Conservation (phyloP, 2,888 invertebrate species). For the Rhagonycha lutea region DNA sequence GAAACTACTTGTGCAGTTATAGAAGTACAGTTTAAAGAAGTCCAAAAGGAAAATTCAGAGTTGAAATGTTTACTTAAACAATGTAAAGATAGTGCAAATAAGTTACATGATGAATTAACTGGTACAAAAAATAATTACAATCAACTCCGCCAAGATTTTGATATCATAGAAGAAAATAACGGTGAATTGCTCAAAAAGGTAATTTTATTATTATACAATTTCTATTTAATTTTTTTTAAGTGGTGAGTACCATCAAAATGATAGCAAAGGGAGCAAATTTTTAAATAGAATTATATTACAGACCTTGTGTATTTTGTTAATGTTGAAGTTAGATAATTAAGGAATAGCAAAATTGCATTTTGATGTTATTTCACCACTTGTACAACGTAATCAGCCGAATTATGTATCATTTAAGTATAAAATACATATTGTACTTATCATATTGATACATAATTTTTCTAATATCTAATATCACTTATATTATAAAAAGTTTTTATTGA, state of each 20-base stretch:
- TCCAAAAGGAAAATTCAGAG: conserved; percentile 43
- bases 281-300: too few relatives aligned
- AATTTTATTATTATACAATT: neutral
- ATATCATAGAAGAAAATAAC: conserved; percentile 16
- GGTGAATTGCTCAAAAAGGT: conserved; percentile 23
- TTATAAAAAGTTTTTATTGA: too few relatives aligned
- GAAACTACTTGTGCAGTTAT: conserved; percentile 52
- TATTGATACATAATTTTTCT: too few relatives aligned
- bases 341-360: neutral
- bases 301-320: too few relatives aligned
- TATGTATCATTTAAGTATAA: too few relatives aligned
- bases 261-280: too few relatives aligned
- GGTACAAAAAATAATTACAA: conserved; percentile 7
- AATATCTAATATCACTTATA: too few relatives aligned
- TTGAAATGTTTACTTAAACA: conserved; percentile 33
- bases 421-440: too few relatives aligned
- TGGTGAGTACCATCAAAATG: neutral
- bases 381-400: too few relatives aligned
- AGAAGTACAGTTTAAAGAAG: conserved; percentile 53
- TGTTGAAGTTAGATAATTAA: too few relatives aligned
- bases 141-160: conserved; percentile 16
- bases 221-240: neutral
- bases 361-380: neutral
- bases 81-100: conserved; percentile 15
- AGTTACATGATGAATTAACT: conserved; percentile 17